Base-by-base conservation (phyloP, 2,797 vertebrate genomes). In the Poeciliopsis infans region DNA sequence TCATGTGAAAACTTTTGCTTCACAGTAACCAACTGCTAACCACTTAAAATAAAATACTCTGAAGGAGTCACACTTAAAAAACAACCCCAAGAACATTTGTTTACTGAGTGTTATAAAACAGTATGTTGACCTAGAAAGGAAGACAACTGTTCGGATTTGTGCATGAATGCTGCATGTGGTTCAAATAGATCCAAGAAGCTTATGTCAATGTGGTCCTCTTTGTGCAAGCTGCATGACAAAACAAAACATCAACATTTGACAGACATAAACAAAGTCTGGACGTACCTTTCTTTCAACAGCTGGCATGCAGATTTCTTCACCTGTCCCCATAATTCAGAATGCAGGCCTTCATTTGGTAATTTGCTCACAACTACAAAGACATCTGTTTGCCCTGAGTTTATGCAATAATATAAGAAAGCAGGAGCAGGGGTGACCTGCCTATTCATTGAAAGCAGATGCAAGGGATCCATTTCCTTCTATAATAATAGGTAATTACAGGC, bases 401-500 rank as follows among this genome's bases (percentile, higher is more conserved):
- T 92, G 91, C 89, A 87, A 89, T 86, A 87, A 91, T 83, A 93
- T 87, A 86, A 87, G 83, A 91, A 94, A 89, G 91, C 87, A 81
- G 43, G 41, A 70, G 91, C 83, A 86, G 84, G 85, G 76, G 87
- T 78, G 84, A 91, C 90, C 91, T 93, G 89, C 91, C 91, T 86
- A 94, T 95, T 96, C 93, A 96, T 92, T 92, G 92, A 83, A 93
- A 95, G 93, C 95, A 96, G 95, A 96, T 95, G 96, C 94, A 88
- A 94, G 79, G 81, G 79, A 88, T 93, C 86, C 84, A 92, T 92
- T 95, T 95, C 95, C 94, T 89, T 86, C 92, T 86, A 88, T 93
- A 94, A 94, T 93, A 93, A 90, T 75, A 87, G 82, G 79, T 95
- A 95, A 96, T 96, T 96, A 96, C 79, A 95, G 93, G 80, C 76